Percentiles rank a stretch among this genome's conserved stretches.
Conservation (phyloP, 1,140 invertebrate genomes). For the Trichonephila inaurata region DNA sequence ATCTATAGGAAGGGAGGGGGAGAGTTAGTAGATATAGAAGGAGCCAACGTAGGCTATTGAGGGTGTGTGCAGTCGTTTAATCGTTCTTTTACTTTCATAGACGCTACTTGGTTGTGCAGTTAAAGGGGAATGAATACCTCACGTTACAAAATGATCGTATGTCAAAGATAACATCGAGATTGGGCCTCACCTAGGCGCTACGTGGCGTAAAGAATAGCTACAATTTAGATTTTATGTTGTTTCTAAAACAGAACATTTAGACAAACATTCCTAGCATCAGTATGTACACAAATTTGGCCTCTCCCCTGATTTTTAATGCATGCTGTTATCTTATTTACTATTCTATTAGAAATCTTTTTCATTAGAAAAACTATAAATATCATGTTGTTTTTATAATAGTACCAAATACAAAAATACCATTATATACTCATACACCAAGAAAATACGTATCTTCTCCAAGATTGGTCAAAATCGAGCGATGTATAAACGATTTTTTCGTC, state of each 20-base stretch:
- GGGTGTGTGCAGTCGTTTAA: slow-evolving; percentile 50
- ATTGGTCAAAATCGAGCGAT: too few relatives aligned
- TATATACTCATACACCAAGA: too few relatives aligned
- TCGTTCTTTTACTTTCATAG: slow-evolving; percentile 48
- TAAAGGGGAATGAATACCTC: slow-evolving; percentile 53
- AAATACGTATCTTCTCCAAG: too few relatives aligned
- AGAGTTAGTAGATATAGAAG: not conserved
- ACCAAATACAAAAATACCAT: too few relatives aligned
- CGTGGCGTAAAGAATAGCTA: slow-evolving; percentile 47
- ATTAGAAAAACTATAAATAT: too few relatives aligned
- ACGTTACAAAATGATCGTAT: slow-evolving; percentile 70
- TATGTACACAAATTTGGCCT: not conserved
- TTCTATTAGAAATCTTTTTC: too few relatives aligned
- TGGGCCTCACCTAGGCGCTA: slow-evolving; percentile 31
- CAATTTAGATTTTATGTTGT: slow-evolving; percentile 64
- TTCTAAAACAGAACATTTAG: not conserved
- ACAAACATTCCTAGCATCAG: slow-evolving; percentile 1
- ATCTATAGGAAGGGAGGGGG: not conserved
- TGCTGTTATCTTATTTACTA: too few relatives aligned
- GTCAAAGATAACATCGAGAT: slow-evolving; percentile 67
- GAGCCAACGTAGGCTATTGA: not conserved
- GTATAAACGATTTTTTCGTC: too few relatives aligned
- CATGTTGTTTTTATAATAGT: too few relatives aligned
- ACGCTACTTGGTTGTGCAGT: slow-evolving; percentile 54
- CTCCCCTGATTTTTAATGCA: too few relatives aligned